Base-by-base conservation (phyloP, 2,797 vertebrate species). In the Pelodytes ibericus region DNA sequence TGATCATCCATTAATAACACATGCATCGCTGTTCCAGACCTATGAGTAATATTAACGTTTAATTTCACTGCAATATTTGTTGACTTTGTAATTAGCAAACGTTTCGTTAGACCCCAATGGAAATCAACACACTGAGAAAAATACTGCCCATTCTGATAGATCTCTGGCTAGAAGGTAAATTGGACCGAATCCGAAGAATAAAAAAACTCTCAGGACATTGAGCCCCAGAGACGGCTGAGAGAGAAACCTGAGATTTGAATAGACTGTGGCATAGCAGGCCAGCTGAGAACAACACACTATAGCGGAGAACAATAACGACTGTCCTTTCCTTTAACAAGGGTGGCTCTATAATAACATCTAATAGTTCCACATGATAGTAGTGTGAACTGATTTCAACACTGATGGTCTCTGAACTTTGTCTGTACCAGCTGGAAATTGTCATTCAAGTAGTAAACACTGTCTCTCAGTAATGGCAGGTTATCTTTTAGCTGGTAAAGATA, bases 301-400 rank as follows among this genome's bases (percentile, higher is more conserved):
- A n/a, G n/a, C n/a, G n/a, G 83, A 79, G 75, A 84, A 81, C 71
- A 75, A 39, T 47, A 44, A 86, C 86, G 72, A 71, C 51, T 1
- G 51, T 63, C 70, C 77, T 80, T 84, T 83, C 69, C 84, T 84
- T 75, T 82, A 62, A 81, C 80, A 83, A 81, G 84, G 71, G 63
- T 67, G 26, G 39, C 69, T 64, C 41, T 84, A 82, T 85, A 84
- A 85, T 81, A 75, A 79, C 74, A 71, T 70, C 81, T 82, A 84
- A 84, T 80, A 83, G 83, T 44, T 30, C 80, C 77, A 68, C 75
- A 26, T 76, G 75, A 72, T 83, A 74, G 81, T 65, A 75, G 67
- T 57, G 61, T 82, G 83, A 75, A 72, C 49, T 80, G 72, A 70
- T 84, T 83, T 86, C 44, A 15, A 22, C 74, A 83, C 88, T 78